phyloP scores from a whole-genome alignment of 2,113 vertebrate genomes.

The Laticauda colubrina region DNA sequence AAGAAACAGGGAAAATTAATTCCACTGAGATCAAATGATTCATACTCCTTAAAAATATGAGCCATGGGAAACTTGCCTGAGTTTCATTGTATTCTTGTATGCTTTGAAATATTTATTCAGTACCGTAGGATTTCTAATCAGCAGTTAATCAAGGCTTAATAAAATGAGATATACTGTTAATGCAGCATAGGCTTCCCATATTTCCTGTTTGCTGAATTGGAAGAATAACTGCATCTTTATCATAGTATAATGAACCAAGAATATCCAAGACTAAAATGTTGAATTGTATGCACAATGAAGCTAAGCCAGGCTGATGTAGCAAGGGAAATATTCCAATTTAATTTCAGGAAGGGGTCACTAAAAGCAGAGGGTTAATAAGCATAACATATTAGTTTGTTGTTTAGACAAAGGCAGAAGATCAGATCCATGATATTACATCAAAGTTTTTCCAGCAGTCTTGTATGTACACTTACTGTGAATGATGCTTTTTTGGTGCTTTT shows the following conservation, averaged over 20 bases:
- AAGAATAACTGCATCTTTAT: conserved; percentile 1
- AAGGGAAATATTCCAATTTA: neutral
- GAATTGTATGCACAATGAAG: neutral
- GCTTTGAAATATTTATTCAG: conserved; percentile 47
- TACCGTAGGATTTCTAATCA: conserved; percentile 44
- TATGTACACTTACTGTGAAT: neutral
- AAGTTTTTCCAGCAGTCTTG: neutral
- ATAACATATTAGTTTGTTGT: neutral
- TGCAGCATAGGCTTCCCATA: conserved; percentile 35
- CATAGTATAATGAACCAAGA: neutral
- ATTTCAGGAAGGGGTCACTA: neutral
- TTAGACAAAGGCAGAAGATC: neutral
- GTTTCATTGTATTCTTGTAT: conserved; percentile 39
- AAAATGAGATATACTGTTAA: conserved; percentile 44
- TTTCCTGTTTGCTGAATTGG: conserved; percentile 34
- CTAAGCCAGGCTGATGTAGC: neutral
- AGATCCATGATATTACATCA: neutral
- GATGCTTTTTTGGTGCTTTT: neutral
- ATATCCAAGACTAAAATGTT: neutral
- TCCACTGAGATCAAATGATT: conserved; percentile 47
- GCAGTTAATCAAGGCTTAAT: conserved; percentile 52
- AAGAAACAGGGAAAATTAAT: conserved; percentile 31
- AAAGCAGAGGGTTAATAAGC: neutral
- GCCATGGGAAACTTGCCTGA: conserved; percentile 30
- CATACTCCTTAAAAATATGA: conserved; percentile 40